Evolutionary conservation across 2,888 invertebrate genomes (phyloP).

Genomic region (Epirrhoe alternata): DNA sequence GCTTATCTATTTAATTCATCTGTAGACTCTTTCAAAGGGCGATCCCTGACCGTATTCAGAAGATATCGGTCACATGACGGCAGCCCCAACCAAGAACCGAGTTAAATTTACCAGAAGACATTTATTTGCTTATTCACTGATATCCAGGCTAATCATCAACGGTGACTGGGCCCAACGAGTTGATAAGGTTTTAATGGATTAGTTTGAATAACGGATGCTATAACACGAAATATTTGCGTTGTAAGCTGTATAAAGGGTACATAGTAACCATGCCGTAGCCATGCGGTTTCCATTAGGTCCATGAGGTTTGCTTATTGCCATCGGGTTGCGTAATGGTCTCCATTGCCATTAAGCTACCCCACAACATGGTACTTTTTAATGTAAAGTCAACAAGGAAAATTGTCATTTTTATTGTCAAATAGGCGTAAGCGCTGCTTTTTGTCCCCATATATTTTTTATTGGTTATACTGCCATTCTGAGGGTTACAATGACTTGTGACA

Average conservation of each 20-base stretch:
- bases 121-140: constrained; percentile 78
- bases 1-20: constrained; percentile 83
- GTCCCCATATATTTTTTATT: constrained; percentile 71
- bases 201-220: constrained; percentile 42
- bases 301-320: constrained; percentile 73
- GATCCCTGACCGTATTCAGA: constrained; percentile 78
- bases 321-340: constrained; percentile 72
- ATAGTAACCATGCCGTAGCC: constrained; percentile 46
- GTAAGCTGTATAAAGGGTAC: constrained; percentile 24
- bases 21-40: constrained; percentile 77
- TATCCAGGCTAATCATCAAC: constrained; percentile 72
- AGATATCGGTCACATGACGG: constrained; percentile 81
- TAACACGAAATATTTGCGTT: constrained; percentile 26
- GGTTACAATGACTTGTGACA: constrained; percentile 51
- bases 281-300: constrained; percentile 73
- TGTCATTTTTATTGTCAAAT: constrained; percentile 71
- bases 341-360: constrained; percentile 74
- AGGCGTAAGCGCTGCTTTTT: constrained; percentile 67
- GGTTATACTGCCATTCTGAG: constrained; percentile 65
- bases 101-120: constrained; percentile 84
- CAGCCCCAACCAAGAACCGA: constrained; percentile 71
- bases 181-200: constrained; percentile 58
- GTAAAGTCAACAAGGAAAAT: constrained; percentile 73
- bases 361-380: constrained; percentile 71
- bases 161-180: constrained; percentile 64